Base-by-base conservation (phyloP, 2,113 vertebrate species). In the Salvelinus namaycush region DNA sequence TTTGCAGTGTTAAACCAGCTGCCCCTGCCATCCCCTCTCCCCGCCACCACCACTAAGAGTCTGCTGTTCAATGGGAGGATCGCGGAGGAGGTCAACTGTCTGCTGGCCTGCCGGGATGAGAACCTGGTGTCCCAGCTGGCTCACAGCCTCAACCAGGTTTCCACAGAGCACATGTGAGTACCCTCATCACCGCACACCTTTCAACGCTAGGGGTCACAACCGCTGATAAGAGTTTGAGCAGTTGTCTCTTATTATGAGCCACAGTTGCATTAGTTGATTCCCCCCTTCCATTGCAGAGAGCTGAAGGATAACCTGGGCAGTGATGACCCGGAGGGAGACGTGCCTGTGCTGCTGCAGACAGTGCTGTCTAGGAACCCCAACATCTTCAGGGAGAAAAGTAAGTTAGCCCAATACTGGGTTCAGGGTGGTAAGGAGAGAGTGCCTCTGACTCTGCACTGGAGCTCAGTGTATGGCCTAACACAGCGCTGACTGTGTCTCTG, bases 381-480 rank as follows among this genome's bases (percentile, higher is more conserved):
- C 83, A 95, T 99, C 94, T 99, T 99, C 96, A 96, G 96, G 95
- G 97, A 99, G 93, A 99, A 99, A 96, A 97, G 97, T 95, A 96
- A 93, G 96, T 93, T 79, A 91, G 91, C 90, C 90, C 94, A 94
- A 92, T 94, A 92, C n/a, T 90, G 89, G 73, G 94, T 89, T 90
- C 94, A 93, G 93, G 94, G 94, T 84, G 94, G 94, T 94, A 90
- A 95, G 95, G 77, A 84, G 51, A 14, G 14, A 31, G 24, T 13
- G 65, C 73, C 68, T 31, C 81, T 85, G 79, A 80, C 77, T 86
- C 81, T 16, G 54, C 60, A 76, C 20, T 20, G 74, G 68, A 79
- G 71, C 76, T 67, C 60, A 74, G 72, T 74, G 72, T 12, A 24
- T 72, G 68, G 62, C 60, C 18, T n/a, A 54, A 26, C 27, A 29